These are phyloP conservation scores for Monomorium pharaonis DNA, from an alignment of 1,140 invertebrate genomes.

Conservation along the genomic window DNA sequence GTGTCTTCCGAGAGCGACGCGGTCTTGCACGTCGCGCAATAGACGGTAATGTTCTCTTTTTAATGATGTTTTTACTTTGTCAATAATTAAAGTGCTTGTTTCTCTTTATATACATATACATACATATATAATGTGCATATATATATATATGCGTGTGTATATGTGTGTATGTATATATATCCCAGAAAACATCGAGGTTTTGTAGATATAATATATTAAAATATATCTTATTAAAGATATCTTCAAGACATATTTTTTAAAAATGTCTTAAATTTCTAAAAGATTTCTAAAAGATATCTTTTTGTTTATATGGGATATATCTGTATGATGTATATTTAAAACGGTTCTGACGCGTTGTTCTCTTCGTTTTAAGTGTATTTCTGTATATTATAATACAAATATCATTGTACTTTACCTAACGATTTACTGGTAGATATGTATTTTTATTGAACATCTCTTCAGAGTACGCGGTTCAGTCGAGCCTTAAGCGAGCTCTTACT, in stretches of 20 bases:
- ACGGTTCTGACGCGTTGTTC: not conserved
- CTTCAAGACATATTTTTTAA: too few relatives aligned
- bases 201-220: too few relatives aligned
- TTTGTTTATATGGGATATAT: too few relatives aligned
- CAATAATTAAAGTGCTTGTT: not conserved
- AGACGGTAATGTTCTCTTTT: not conserved
- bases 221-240: too few relatives aligned
- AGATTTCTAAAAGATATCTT: too few relatives aligned
- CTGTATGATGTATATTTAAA: not conserved
- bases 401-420: not conserved
- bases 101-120: not conserved
- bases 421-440: not conserved
- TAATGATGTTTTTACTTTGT: not conserved
- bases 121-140: not conserved
- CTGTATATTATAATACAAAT: not conserved
- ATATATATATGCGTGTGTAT: too few relatives aligned
- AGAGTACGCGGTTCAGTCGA: not conserved
- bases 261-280: too few relatives aligned
- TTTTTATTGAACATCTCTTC: not conserved
- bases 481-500: not conserved
- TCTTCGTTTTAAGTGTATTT: conserved; percentile 24
- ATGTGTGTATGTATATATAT: not conserved
- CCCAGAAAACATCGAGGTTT: too few relatives aligned
- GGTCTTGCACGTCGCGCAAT: not conserved
- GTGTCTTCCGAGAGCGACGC: conserved; percentile 12